Percentiles rank a stretch among this genome's conserved stretches.
Evolutionary conservation across 2,888 invertebrate genomes (phyloP).

Genomic region (Ametastegia equiseti): DNA sequence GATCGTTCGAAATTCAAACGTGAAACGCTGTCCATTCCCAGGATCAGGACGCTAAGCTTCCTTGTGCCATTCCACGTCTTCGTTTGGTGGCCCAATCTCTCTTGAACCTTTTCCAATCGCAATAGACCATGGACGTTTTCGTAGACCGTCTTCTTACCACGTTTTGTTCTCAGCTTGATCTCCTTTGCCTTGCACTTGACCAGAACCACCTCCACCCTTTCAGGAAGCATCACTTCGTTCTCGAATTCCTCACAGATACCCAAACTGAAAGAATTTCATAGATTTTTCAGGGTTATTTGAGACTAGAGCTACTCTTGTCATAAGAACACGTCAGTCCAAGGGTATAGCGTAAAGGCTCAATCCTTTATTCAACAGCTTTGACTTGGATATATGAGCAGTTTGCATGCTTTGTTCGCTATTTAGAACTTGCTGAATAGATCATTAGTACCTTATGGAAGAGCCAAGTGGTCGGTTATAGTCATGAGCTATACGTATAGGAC

Average conservation of each 20-base stretch:
- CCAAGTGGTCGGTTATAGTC: not conserved
- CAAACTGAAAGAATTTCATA: slow-evolving; percentile 69
- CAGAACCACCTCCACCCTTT: slow-evolving; percentile 76
- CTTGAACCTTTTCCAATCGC: slow-evolving; percentile 77
- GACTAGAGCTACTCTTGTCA: too few relatives aligned
- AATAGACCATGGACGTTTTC: slow-evolving; percentile 80
- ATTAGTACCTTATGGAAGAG: not conserved
- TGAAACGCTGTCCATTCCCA: slow-evolving; percentile 93
- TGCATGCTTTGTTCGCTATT: not conserved
- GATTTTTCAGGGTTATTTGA: not conserved
- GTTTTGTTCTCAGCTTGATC: slow-evolving; percentile 51
- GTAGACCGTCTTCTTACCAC: slow-evolving; percentile 70
- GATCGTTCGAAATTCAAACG: slow-evolving; percentile 86
- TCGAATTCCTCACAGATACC: slow-evolving; percentile 77
- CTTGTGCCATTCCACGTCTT: slow-evolving; percentile 50
- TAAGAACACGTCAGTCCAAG: not conserved
- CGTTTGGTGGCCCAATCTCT: slow-evolving; percentile 67
- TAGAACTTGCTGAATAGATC: not conserved
- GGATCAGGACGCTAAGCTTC: slow-evolving; percentile 83
- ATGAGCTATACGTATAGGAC: not conserved
- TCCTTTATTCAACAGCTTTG: not conserved
- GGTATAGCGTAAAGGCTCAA: not conserved
- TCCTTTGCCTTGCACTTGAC: slow-evolving; percentile 76
- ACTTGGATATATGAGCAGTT: not conserved
- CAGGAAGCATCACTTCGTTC: slow-evolving; percentile 67